These are phyloP conservation scores for Harpalus rubripes DNA, from an alignment of 2,888 invertebrate species.

Conservation along the genomic window DNA sequence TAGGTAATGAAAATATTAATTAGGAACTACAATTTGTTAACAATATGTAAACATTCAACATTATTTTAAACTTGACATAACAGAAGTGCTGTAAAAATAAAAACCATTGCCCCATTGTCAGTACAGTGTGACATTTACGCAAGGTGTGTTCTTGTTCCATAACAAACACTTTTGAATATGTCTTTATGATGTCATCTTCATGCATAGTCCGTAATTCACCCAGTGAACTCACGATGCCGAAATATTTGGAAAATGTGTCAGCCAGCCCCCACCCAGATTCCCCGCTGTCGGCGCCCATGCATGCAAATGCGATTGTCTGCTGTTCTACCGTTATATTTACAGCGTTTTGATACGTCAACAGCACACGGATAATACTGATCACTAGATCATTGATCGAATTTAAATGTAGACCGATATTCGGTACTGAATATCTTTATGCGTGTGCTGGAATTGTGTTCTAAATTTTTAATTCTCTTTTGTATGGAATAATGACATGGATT, in stretches of 20 bases:
- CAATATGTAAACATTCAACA: too few relatives aligned
- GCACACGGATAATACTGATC: constrained; percentile 11
- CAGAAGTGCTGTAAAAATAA: neutral
- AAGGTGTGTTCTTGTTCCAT: constrained; percentile 8
- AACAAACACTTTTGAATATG: constrained; percentile 29
- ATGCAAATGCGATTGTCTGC: constrained; percentile 43
- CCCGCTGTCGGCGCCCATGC: neutral
- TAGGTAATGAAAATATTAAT: too few relatives aligned
- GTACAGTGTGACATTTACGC: neutral
- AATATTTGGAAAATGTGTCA: constrained; percentile 45
- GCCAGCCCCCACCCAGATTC: constrained; percentile 12
- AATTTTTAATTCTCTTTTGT: constrained; percentile 3
- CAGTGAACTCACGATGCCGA: constrained; percentile 15
- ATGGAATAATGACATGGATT: constrained; percentile 2
- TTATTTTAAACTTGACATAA: too few relatives aligned
- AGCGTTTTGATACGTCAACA: constrained; percentile 40
- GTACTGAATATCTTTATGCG: constrained; percentile 15
- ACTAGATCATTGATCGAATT: constrained; percentile 28
- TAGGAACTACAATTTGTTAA: too few relatives aligned
- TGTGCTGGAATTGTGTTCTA: neutral
- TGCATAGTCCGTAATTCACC: constrained; percentile 4
- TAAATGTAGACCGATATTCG: constrained; percentile 30
- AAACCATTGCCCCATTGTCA: neutral
- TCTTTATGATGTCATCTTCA: constrained; percentile 40
- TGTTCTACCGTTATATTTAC: constrained; percentile 54